These are phyloP conservation scores for Actinemys pallida DNA, from an alignment of 2,113 vertebrate species.

Conservation along the genomic window DNA sequence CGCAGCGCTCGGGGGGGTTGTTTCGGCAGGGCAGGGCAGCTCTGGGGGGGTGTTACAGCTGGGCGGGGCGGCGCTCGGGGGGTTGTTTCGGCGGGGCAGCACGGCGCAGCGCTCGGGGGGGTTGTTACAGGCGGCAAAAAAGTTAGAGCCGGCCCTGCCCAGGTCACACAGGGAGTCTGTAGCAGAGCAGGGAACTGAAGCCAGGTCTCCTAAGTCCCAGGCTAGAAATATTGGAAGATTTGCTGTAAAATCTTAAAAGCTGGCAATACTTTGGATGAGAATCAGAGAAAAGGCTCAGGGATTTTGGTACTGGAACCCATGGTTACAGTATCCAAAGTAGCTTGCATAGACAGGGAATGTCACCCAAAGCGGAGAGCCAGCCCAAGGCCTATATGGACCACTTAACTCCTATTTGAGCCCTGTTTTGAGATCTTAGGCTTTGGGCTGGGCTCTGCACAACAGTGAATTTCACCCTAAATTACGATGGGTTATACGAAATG, in stretches of 20 bases:
- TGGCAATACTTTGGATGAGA: neutral
- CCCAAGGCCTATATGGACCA: neutral
- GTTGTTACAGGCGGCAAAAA: too few relatives aligned
- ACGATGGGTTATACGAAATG: neutral
- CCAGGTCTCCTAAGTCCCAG: neutral
- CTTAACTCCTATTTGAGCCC: neutral
- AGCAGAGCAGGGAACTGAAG: neutral
- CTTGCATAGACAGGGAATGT: too few relatives aligned
- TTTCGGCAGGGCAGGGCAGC: too few relatives aligned
- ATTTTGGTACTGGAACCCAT: neutral
- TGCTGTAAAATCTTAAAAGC: neutral
- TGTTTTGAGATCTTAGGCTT: neutral
- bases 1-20: too few relatives aligned
- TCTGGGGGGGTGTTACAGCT: too few relatives aligned
- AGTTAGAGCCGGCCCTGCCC: neutral
- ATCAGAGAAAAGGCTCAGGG: neutral
- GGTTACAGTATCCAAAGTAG: neutral
- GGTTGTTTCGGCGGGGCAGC: too few relatives aligned
- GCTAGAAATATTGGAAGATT: neutral
- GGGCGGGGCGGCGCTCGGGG: too few relatives aligned
- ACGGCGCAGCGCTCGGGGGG: too few relatives aligned
- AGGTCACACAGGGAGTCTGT: neutral
- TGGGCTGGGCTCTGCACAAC: neutral
- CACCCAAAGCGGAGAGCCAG: neutral
- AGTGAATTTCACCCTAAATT: neutral